Base-by-base conservation (phyloP, 2,888 invertebrate species). In the Spicauda simplicius region DNA sequence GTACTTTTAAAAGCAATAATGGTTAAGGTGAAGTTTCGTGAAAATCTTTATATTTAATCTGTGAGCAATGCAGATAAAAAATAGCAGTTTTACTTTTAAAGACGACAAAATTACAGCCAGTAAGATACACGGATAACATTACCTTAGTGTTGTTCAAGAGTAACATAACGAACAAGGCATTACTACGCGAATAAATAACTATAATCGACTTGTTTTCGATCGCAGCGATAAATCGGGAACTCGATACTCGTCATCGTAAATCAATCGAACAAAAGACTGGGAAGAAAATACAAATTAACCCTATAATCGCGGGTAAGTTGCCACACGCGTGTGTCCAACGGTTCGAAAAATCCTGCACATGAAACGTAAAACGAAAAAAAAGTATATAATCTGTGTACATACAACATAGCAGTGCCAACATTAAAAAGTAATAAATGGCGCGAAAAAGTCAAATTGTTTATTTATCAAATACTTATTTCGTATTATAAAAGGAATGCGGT, bases 261-360 rank as follows among this genome's bases (percentile, higher is more conserved):
- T 90, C 90, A 90, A 75, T 76, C 74, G 85, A 91, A 91, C 90
- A 91, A 91, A 90, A 87, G 88, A 87, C 89, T 88, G 90, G 86
- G 89, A 88, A 82, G 81, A 41, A 80, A 87, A 87, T 87, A 90
- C 90, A 90, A 91, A 91, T 91, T 90, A 90, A 83, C 84, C 91
- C 82, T 89, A 86, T 90, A 89, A 90, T 90, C 83, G 86, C 74
- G 80, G 25, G 25, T 25, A 25, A 25, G 59, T 55, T 48, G n/a
- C 30, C 55, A 33, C 25, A 54, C 45, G 54, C 53, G 33, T 53
- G 59, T 65, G 65, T 14, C 65, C 59, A 65, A 37, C 45, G 0
- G 12, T 54, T 65, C 12, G 5, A 25, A n/a, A 10, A 59, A 45
- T 59, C 65, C 41, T 41, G 41, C 41, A 41, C 41, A 3, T 41